Conservation (phyloP, 2,888 invertebrate genomes). For the Cephonodes hylas region DNA sequence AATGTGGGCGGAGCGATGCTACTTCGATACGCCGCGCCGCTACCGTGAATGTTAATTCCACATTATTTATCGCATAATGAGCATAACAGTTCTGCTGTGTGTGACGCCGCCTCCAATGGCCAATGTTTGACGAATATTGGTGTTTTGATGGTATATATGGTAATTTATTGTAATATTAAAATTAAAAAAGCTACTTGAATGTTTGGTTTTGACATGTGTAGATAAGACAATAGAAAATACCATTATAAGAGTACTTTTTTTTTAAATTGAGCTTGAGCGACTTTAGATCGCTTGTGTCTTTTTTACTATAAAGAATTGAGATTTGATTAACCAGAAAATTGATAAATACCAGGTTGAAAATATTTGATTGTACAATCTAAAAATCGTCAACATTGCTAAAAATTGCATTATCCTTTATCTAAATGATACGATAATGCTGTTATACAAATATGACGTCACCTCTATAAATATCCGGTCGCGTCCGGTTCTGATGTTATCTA, state of each 20-base stretch:
- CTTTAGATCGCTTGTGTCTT: too few species aligned
- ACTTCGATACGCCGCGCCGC: conserved; percentile 64
- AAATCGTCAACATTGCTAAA: not conserved
- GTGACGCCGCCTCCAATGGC: not conserved
- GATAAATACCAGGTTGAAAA: too few species aligned
- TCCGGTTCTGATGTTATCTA: not conserved
- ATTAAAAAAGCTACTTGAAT: too few species aligned
- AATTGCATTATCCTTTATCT: not conserved
- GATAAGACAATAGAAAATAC: too few species aligned
- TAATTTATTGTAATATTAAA: too few species aligned
- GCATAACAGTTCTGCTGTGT: conserved; percentile 8
- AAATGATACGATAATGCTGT: not conserved
- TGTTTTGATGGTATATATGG: too few species aligned
- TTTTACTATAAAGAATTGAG: too few species aligned
- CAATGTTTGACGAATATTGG: not conserved
- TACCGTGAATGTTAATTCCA: conserved; percentile 56
- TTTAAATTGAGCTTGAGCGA: too few species aligned
- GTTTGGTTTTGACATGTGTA: too few species aligned
- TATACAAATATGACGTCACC: not conserved
- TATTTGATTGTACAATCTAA: too few species aligned
- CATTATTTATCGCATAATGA: conserved; percentile 52
- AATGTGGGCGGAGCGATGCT: conserved; percentile 59
- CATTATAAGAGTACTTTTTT: too few species aligned
- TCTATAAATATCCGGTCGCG: not conserved
- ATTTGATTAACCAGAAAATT: too few species aligned